Evolutionary conservation across 2,888 invertebrate species (phyloP).

Genomic region (Cryptocephalus primarius): DNA sequence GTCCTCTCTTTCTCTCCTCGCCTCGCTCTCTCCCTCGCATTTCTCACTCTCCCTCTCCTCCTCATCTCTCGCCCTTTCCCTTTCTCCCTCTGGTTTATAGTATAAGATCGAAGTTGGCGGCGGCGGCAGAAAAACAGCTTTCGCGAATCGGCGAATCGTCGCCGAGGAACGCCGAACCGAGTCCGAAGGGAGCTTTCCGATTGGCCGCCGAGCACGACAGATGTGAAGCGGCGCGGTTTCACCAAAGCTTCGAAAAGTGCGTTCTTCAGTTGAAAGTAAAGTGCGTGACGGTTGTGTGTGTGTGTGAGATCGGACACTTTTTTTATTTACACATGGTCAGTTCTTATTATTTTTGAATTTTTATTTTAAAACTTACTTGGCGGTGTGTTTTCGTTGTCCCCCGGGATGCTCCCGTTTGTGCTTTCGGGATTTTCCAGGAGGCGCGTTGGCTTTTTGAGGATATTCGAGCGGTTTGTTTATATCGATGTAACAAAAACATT

Average conservation of each 20-base stretch:
- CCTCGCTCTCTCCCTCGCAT: background rate
- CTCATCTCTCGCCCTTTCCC: no score
- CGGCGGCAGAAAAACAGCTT: no score
- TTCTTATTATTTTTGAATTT: conserved; percentile 16
- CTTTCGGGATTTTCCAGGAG: conserved; percentile 4
- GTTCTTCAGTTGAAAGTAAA: conserved; percentile 35
- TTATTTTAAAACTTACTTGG: background rate
- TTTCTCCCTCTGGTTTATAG: no score
- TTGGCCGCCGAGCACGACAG: conserved; percentile 36
- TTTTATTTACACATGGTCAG: conserved; percentile 38
- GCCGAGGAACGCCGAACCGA: conserved; percentile 16
- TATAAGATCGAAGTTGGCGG: no score
- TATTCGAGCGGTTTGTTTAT: background rate
- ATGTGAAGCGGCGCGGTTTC: conserved; percentile 35
- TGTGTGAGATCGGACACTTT: conserved; percentile 18
- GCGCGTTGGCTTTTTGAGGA: conserved; percentile 3
- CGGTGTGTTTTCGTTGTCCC: background rate
- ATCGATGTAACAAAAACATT: background rate
- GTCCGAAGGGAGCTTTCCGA: conserved; percentile 21
- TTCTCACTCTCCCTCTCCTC: background rate
- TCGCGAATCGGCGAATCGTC: no score
- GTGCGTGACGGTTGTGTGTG: conserved; percentile 27
- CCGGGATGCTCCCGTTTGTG: no score
- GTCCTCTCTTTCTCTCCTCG: background rate
- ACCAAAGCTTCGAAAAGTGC: conserved; percentile 35